Conservation (phyloP, 2,113 vertebrate species). For the Corvus cornix region DNA sequence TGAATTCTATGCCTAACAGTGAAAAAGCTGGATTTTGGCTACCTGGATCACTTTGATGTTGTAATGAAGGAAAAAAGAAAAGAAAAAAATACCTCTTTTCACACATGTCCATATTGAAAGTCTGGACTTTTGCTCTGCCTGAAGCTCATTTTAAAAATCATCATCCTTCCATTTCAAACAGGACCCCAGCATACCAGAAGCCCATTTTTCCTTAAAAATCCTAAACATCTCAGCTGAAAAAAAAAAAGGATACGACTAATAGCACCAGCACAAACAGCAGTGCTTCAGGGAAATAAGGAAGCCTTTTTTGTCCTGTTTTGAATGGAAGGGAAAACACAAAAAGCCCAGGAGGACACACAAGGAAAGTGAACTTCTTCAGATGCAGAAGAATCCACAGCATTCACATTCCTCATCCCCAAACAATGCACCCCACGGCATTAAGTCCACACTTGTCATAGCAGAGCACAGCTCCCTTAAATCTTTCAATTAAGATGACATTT, state of each 20-base stretch:
- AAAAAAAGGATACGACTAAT: not conserved
- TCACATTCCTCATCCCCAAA: constrained; percentile 39
- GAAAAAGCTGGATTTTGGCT: not conserved
- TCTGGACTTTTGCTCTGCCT: not conserved
- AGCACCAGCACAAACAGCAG: not conserved
- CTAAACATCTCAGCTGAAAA: not conserved
- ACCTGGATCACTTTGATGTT: not conserved
- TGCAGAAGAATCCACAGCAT: constrained; percentile 29
- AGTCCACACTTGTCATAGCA: constrained; percentile 5
- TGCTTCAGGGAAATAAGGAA: not conserved
- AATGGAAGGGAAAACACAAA: constrained; percentile 1
- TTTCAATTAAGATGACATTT: constrained; percentile 46
- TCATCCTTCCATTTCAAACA: not conserved
- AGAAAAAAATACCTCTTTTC: not conserved
- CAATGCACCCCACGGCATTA: constrained; percentile 50
- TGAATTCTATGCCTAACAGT: not conserved
- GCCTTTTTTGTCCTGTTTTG: constrained; percentile 1
- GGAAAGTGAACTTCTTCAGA: constrained; percentile 22
- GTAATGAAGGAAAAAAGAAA: accelerated
- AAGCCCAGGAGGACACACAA: constrained; percentile 12
- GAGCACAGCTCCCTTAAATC: constrained; percentile 6
- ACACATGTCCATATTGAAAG: not conserved
- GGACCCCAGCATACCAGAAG: not conserved
- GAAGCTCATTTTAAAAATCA: not conserved
- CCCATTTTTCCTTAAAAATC: not conserved